phyloP scores from a whole-genome alignment of 2,888 invertebrate genomes.

The Rhagonycha fulva region DNA sequence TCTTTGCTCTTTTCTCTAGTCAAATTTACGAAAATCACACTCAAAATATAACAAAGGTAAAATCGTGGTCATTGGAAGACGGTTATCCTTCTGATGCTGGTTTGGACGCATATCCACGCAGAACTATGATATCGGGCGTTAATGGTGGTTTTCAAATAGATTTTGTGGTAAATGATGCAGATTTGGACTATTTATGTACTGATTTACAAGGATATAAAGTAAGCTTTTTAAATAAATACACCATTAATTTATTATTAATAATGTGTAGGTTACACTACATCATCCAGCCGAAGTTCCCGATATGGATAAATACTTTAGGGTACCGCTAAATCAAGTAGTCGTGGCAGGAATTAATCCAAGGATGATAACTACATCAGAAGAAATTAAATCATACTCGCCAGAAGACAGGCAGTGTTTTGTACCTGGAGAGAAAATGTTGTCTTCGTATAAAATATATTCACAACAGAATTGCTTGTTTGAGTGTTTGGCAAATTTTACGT shows the following conservation, averaged over 20 bases:
- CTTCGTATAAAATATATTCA: slow-evolving; percentile 39
- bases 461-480: slow-evolving; percentile 41
- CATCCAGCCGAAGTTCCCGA: slow-evolving; percentile 44
- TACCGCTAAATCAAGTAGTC: slow-evolving; percentile 36
- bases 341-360: slow-evolving; percentile 34
- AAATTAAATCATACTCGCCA: slow-evolving; percentile 32
- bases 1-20: not conserved
- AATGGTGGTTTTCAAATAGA: slow-evolving; percentile 68
- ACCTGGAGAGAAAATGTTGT: slow-evolving; percentile 36
- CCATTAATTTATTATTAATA: not conserved
- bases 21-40: not conserved
- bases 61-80: slow-evolving; percentile 66
- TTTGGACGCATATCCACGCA: slow-evolving; percentile 67
- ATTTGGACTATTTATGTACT: slow-evolving; percentile 68
- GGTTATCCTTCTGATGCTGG: slow-evolving; percentile 61
- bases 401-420: slow-evolving; percentile 38
- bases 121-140: slow-evolving; percentile 68
- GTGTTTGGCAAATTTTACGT: slow-evolving; percentile 39
- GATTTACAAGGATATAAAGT: slow-evolving; percentile 9
- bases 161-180: slow-evolving; percentile 61
- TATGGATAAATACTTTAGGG: slow-evolving; percentile 35
- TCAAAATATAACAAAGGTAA: not conserved
- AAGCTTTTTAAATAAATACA: not conserved
- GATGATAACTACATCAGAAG: slow-evolving; percentile 38
- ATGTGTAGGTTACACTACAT: slow-evolving; percentile 31